phyloP scores from a whole-genome alignment of 2,888 invertebrate species.

The Pyralis farinalis region DNA sequence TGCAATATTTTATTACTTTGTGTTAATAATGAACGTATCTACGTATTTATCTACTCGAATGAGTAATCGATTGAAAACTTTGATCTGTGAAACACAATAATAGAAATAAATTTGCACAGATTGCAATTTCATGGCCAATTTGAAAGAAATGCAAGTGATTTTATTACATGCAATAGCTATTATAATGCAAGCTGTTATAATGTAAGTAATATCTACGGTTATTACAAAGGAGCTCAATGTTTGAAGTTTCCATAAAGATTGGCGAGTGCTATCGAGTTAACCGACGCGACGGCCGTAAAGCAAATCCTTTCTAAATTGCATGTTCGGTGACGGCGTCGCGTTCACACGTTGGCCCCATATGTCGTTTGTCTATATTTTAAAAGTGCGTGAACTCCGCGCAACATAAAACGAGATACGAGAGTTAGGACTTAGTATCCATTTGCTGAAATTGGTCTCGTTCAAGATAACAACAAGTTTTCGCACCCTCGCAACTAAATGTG shows the following conservation, averaged over 20 bases:
- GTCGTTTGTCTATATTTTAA: slow-evolving; percentile 74
- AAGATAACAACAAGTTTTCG: slow-evolving; percentile 80
- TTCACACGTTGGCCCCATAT: slow-evolving; percentile 47
- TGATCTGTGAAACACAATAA: no score
- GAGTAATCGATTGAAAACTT: no score
- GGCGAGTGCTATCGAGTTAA: slow-evolving; percentile 16
- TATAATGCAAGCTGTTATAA: no score
- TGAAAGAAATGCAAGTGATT: no score
- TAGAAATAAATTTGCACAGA: no score
- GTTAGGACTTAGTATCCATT: slow-evolving; percentile 81
- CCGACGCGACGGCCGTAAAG: slow-evolving; percentile 51
- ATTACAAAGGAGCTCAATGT: slow-evolving; percentile 26
- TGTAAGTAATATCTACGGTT: background rate
- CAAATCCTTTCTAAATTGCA: slow-evolving; percentile 75
- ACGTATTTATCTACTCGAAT: no score
- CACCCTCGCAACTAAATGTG: slow-evolving; percentile 78
- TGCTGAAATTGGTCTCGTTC: slow-evolving; percentile 78
- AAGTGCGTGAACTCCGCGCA: slow-evolving; percentile 57
- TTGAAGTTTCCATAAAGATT: slow-evolving; percentile 27
- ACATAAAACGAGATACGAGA: slow-evolving; percentile 75
- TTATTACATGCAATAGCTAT: no score
- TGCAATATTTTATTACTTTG: no score
- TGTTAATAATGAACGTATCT: no score
- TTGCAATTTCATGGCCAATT: no score
- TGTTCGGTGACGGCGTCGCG: slow-evolving; percentile 31